Evolutionary conservation across 2,113 vertebrate species (phyloP).

Genomic region (Pachyramphus minor): DNA sequence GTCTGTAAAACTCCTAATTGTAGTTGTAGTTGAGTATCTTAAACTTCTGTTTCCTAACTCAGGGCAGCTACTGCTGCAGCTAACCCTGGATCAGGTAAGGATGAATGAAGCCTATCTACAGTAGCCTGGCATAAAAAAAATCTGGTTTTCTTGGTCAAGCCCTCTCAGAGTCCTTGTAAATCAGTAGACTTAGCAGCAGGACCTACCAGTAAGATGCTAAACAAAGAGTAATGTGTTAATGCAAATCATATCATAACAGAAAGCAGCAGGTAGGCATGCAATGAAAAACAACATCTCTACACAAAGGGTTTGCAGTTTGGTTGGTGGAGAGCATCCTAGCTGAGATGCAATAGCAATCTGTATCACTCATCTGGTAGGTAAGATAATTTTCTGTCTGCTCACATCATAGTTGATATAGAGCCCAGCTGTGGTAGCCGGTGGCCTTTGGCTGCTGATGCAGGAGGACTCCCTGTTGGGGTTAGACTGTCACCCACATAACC

Average conservation of each 20-base stretch:
- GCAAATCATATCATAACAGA: background rate
- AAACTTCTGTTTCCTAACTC: background rate
- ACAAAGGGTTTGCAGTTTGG: background rate
- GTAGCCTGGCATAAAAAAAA: background rate
- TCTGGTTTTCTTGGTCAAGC: background rate
- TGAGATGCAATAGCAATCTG: background rate
- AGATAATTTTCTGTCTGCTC: background rate
- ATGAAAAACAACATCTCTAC: background rate
- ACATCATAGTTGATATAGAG: background rate
- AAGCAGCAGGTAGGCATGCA: background rate
- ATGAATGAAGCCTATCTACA: background rate
- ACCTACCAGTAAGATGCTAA: background rate
- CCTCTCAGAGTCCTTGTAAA: background rate
- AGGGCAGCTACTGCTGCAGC: background rate
- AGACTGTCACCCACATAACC: background rate
- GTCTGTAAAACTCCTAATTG: background rate
- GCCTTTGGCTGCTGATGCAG: background rate
- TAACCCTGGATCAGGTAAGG: background rate
- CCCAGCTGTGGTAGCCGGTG: background rate
- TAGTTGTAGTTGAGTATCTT: background rate
- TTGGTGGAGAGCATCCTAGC: background rate
- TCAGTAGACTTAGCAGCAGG: background rate
- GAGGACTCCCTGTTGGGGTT: background rate
- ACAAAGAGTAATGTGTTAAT: background rate
- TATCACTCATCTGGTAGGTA: background rate